These are phyloP conservation scores for Drosophila emarginata DNA, from an alignment of 2,888 invertebrate genomes.

Conservation along the genomic window DNA sequence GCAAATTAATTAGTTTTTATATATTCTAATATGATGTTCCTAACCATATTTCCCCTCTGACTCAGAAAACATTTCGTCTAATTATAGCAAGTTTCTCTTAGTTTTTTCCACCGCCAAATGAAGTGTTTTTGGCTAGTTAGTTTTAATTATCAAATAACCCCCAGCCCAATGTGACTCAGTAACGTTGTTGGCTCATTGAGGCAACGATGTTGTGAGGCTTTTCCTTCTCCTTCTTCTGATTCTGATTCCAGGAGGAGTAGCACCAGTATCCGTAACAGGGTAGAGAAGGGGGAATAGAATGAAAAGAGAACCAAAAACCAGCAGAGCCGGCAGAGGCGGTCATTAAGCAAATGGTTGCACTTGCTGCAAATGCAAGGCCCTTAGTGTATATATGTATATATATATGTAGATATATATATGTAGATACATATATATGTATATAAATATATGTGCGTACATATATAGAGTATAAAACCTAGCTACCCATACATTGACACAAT, in stretches of 20 bases:
- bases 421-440: neutral
- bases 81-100: constrained; percentile 18
- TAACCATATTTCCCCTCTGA: neutral
- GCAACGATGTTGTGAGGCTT: constrained; percentile 35
- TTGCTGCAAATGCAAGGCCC: constrained; percentile 59
- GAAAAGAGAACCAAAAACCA: constrained; percentile 43
- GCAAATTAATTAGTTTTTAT: neutral
- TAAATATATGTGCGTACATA: constrained; percentile 16
- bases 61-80: constrained; percentile 1
- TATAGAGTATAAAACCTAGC: constrained; percentile 16
- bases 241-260: neutral
- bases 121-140: constrained; percentile 42
- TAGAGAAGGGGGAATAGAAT: neutral
- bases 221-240: constrained; percentile 24
- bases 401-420: constrained; percentile 25
- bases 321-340: constrained; percentile 60
- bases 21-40: neutral
- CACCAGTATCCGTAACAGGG: neutral
- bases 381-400: constrained; percentile 9
- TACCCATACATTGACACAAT: constrained; percentile 60
- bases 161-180: constrained; percentile 32
- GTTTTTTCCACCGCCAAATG: constrained; percentile 39
- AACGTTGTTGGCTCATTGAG: constrained; percentile 32
- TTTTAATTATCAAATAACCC: constrained; percentile 40
- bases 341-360: constrained; percentile 77